Percentiles rank a stretch among this genome's conserved stretches.
These are phyloP conservation scores for Bradypus variegatus DNA, from an alignment of 2,797 vertebrate genomes.

Conservation along the genomic window DNA sequence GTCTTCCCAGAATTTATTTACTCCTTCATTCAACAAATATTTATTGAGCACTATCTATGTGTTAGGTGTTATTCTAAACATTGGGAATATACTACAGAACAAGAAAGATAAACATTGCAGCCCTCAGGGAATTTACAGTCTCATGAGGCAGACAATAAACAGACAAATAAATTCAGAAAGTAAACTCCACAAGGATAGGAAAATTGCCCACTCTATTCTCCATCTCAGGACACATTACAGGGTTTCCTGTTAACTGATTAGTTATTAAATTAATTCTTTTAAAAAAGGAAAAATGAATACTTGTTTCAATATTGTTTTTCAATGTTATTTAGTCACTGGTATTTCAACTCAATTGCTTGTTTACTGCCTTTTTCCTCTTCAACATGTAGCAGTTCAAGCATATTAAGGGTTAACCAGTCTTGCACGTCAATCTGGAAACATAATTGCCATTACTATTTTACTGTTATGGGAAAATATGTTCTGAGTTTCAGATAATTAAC, in stretches of 20 bases:
- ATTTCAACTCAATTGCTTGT: neutral
- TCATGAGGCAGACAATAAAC: neutral
- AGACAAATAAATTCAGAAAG: neutral
- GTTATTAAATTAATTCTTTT: neutral
- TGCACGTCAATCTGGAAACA: conserved; percentile 36
- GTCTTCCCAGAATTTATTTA: neutral
- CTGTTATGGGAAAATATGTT: conserved; percentile 57
- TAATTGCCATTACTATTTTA: conserved; percentile 50
- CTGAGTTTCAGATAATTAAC: conserved; percentile 63
- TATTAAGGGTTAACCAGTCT: conserved; percentile 46
- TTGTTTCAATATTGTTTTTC: neutral
- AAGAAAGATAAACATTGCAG: neutral
- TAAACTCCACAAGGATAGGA: neutral
- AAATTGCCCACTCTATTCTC: neutral
- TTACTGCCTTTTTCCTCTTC: neutral
- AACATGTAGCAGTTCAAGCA: neutral
- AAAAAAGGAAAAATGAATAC: neutral
- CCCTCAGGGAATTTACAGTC: neutral
- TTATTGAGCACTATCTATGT: neutral
- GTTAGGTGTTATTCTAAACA: neutral
- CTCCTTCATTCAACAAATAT: neutral
- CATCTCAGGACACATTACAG: neutral
- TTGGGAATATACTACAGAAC: neutral
- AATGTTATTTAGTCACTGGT: neutral
- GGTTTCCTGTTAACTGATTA: neutral